A percentile compares a stretch with the other conserved stretches of the same genome.
Evolutionary conservation across 1,140 invertebrate species (phyloP).

Genomic region (Theocolax elegans): DNA sequence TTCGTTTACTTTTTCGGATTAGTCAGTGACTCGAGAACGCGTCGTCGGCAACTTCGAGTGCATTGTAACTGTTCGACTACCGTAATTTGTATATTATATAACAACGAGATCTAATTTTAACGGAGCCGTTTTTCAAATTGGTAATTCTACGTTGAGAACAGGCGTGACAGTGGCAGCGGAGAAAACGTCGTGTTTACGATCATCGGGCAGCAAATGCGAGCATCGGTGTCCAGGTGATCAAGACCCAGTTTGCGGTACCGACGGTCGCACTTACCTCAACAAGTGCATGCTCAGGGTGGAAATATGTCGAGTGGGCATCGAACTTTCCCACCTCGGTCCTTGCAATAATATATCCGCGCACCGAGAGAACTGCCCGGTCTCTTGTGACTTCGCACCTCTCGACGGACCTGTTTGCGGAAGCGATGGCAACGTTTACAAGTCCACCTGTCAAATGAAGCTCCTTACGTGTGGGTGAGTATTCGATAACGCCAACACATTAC

Average conservation of each 20-base stretch:
- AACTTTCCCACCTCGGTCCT: conserved; percentile 82
- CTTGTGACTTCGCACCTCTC: conserved; percentile 83
- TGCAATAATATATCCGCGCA: conserved; percentile 90
- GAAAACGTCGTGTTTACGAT: conserved; percentile 75
- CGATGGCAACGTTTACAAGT: conserved; percentile 93
- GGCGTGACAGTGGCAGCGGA: conserved; percentile 71
- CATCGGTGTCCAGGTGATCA: conserved; percentile 82
- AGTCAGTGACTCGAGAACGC: too few species aligned
- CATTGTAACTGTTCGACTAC: too few species aligned
- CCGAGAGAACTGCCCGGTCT: conserved; percentile 87
- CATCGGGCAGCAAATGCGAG: conserved; percentile 80
- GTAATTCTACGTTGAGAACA: conserved; percentile 46
- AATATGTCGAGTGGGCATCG: conserved; percentile 78
- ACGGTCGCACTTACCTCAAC: conserved; percentile 90
- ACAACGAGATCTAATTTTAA: too few species aligned
- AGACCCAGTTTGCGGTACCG: conserved; percentile 90
- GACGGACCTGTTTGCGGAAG: conserved; percentile 92
- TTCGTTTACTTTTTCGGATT: too few species aligned
- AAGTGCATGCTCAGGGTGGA: conserved; percentile 90
- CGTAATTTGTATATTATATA: too few species aligned
- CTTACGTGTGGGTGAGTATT: conserved; percentile 83
- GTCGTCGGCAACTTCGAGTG: too few species aligned
- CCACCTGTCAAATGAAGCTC: conserved; percentile 92
- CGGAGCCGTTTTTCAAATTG: too few species aligned
- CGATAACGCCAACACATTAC: too few species aligned